A percentile compares a stretch with the other conserved stretches of the same genome.
Evolutionary conservation across 2,888 invertebrate species (phyloP).

Genomic region (Silvanus unidentatus): DNA sequence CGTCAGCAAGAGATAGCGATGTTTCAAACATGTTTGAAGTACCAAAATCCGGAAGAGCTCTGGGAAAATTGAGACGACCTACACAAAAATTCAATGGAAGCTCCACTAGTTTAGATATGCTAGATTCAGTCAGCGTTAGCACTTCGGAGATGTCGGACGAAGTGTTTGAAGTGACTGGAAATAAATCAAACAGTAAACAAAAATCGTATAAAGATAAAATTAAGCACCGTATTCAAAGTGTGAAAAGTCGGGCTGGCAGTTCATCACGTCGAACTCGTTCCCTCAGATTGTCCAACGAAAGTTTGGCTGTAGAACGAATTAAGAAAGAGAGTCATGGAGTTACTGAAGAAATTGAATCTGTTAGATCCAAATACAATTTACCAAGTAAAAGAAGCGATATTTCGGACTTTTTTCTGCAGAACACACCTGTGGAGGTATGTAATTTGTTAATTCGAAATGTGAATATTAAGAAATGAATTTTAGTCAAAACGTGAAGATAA

Average conservation of each 20-base stretch:
- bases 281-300: slow-evolving; percentile 20
- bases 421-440: slow-evolving; percentile 7
- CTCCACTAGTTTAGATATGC: slow-evolving; percentile 13
- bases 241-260: slow-evolving; percentile 39
- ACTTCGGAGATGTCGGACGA: slow-evolving; percentile 28
- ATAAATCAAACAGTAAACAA: slow-evolving; percentile 21
- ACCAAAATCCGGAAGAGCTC: slow-evolving; percentile 14
- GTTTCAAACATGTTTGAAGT: slow-evolving; percentile 19
- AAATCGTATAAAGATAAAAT: slow-evolving; percentile 43
- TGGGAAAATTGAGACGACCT: background rate
- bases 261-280: slow-evolving; percentile 26
- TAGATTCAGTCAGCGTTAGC: slow-evolving; percentile 8
- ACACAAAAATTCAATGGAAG: slow-evolving; percentile 7
- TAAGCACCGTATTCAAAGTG: slow-evolving; percentile 39
- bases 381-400: slow-evolving; percentile 5
- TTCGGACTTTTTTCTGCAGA: background rate
- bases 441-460: background rate
- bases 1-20: slow-evolving; percentile 9
- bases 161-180: slow-evolving; percentile 18
- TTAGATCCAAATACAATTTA: slow-evolving; percentile 18
- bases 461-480: too few species aligned
- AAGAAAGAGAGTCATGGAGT: slow-evolving; percentile 30
- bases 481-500: too few species aligned
- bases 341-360: slow-evolving; percentile 24
- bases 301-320: slow-evolving; percentile 28